Percentiles rank a stretch among this genome's conserved stretches.
phyloP scores from a whole-genome alignment of 1,140 invertebrate species.

The Monomorium pharaonis region DNA sequence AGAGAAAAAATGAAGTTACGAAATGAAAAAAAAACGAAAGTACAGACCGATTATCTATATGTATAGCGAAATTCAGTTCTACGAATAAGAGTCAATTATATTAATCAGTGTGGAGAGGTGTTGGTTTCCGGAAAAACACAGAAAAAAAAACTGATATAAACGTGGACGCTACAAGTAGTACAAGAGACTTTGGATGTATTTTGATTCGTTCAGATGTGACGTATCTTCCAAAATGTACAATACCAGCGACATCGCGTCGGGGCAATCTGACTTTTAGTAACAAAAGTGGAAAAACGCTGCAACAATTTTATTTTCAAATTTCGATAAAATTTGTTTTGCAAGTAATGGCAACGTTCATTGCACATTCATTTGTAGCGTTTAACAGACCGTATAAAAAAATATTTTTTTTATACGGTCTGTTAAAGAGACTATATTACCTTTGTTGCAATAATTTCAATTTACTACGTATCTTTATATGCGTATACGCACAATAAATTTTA shows the following conservation, averaged over 20 bases:
- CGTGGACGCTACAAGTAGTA: conserved; percentile 60
- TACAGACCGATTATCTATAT: conserved; percentile 62
- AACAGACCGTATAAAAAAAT: not conserved
- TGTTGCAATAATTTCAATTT: not conserved
- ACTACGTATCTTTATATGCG: not conserved
- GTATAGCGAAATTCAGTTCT: conserved; percentile 65
- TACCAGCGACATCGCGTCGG: conserved; percentile 61
- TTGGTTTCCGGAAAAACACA: conserved; percentile 37
- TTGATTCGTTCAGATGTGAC: conserved; percentile 71
- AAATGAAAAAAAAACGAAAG: conserved; percentile 59
- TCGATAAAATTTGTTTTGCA: not conserved
- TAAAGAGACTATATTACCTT: not conserved
- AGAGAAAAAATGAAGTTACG: conserved; percentile 16
- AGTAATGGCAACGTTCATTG: not conserved
- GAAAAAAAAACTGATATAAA: conserved; percentile 59
- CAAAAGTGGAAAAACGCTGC: not conserved
- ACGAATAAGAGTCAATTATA: conserved; percentile 73
- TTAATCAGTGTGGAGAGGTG: conserved; percentile 56
- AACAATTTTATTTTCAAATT: not conserved
- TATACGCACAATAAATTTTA: not conserved
- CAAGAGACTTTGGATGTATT: conserved; percentile 70
- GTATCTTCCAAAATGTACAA: conserved; percentile 74
- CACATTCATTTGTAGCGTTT: not conserved
- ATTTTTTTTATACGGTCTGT: too few relatives aligned
- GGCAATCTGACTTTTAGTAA: conserved; percentile 49